Conservation (phyloP, 2,113 vertebrate species). For the Actinemys pallida region DNA sequence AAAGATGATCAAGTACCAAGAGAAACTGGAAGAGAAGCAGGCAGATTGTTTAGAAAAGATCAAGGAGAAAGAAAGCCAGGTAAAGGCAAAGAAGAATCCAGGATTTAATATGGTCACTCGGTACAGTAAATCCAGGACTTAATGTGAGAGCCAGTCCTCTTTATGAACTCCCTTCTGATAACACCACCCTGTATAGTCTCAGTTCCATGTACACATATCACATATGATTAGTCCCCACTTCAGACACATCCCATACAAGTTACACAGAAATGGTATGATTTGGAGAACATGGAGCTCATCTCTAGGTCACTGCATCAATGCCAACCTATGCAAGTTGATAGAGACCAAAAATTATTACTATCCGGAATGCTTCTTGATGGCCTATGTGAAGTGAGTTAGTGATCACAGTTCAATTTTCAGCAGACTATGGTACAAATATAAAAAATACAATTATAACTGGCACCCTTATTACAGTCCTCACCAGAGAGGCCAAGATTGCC, state of each 20-base stretch:
- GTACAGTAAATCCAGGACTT: background rate
- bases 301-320: background rate
- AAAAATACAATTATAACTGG: background rate
- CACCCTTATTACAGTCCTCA: background rate
- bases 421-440: background rate
- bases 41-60: conserved; percentile 86
- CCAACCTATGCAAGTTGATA: background rate
- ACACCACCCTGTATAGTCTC: background rate
- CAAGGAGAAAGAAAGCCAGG: conserved; percentile 87
- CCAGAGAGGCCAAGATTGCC: background rate
- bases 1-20: conserved; percentile 79
- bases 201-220: background rate
- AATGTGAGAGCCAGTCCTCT: background rate
- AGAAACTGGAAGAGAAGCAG: conserved; percentile 90
- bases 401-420: background rate
- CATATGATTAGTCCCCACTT: background rate
- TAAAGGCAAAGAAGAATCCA: conserved; percentile 50
- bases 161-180: background rate
- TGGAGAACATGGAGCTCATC: background rate
- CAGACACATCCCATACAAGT: accelerated
- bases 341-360: background rate
- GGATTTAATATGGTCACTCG: background rate
- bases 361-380: accelerated
- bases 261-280: background rate
- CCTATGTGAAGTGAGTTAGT: background rate